These are phyloP conservation scores for Acanthosepion lycidas DNA, from an alignment of 2,888 invertebrate species.

Conservation along the genomic window DNA sequence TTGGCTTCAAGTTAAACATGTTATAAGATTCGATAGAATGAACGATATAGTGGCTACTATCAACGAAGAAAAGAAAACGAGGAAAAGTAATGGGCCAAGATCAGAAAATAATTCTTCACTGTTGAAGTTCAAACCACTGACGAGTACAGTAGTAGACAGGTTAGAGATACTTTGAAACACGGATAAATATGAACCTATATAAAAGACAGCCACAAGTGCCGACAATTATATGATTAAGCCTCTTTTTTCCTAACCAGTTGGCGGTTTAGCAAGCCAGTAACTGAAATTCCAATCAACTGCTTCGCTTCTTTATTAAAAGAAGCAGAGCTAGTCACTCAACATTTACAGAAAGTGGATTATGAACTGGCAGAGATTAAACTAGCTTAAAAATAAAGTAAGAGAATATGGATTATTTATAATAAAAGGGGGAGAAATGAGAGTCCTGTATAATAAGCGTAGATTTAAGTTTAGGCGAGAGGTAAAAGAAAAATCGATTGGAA, in stretches of 20 bases:
- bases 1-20: neutral
- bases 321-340: no score
- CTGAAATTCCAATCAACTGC: no score
- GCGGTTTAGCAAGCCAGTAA: no score
- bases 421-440: neutral
- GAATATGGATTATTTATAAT: neutral
- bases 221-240: no score
- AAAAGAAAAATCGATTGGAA: slow-evolving; percentile 40
- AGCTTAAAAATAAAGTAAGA: neutral
- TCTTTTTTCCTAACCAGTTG: no score
- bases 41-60: neutral
- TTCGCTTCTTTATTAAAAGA: no score
- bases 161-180: no score
- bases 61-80: neutral
- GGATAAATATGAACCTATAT: no score
- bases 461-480: neutral
- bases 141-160: neutral
- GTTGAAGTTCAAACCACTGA: neutral
- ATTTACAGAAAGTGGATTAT: neutral
- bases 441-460: neutral
- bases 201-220: no score
- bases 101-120: neutral
- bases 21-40: neutral
- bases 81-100: neutral
- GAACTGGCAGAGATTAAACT: neutral